Evolutionary conservation across 2,797 vertebrate species (phyloP).

Genomic region (Dendrocincla fuliginosa): DNA sequence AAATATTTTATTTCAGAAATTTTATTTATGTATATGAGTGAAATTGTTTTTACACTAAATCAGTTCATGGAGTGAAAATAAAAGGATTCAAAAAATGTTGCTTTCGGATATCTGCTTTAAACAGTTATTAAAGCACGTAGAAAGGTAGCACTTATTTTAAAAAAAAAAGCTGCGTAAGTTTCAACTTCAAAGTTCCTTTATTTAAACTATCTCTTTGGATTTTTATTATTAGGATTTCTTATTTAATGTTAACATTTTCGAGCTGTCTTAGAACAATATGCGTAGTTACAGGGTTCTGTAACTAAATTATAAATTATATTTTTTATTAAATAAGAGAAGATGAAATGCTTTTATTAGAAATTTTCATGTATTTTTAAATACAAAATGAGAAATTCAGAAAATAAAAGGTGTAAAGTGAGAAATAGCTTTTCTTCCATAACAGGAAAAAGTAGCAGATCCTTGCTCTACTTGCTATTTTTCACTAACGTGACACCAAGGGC

Average conservation of each 20-base stretch:
- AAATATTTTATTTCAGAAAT: neutral
- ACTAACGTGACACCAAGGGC: neutral
- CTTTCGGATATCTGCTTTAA: neutral
- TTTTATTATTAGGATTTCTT: neutral
- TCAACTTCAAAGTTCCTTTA: neutral
- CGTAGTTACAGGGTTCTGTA: neutral
- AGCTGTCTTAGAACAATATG: neutral
- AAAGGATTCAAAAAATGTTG: neutral
- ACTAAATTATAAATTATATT: neutral
- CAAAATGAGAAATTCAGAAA: neutral
- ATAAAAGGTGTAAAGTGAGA: neutral
- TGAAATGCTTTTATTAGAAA: neutral
- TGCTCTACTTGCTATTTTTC: neutral
- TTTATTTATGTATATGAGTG: neutral
- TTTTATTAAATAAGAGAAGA: neutral
- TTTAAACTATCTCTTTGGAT: neutral
- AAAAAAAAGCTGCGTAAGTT: neutral
- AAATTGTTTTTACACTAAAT: neutral
- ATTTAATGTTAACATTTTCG: neutral
- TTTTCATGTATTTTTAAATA: neutral
- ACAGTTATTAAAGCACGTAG: neutral
- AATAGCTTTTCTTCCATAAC: neutral
- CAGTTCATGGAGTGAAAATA: neutral
- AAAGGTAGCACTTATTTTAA: neutral
- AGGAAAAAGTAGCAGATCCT: neutral